Base-by-base conservation (phyloP, 2,797 vertebrate species). In the Melanogrammus aeglefinus region DNA sequence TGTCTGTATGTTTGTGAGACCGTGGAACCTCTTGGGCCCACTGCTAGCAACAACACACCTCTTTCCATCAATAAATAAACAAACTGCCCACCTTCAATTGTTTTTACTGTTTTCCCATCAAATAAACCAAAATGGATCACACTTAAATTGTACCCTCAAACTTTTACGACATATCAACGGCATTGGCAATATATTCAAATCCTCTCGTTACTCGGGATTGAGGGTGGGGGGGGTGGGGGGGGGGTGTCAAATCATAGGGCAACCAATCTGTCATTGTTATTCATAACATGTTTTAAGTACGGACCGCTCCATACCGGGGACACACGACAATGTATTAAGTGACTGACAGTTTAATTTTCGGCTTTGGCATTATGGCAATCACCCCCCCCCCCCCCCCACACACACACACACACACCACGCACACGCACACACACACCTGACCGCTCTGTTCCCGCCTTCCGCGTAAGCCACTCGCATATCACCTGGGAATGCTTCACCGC, bases 261-360 rank as follows among this genome's bases (percentile, higher is more conserved):
- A 73, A 24, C 84, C 82, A 83, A 86, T 88, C 81, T 86, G 77
- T 85, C 84, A 87, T 86, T 86, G 86, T 84, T 91, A 85, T 91
- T 90, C 88, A 85, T 84, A 83, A 89, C 91, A 87, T 86, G 78
- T 82, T 83, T 85, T 27, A 69, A 84, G 80, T 36, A 88, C 79
- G 84, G 84, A 83, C 84, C 44, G 79, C 8, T 29, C 44, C 77
- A 76, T 83, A 82, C 6, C 63, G 3, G 9, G 4, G n/a, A 27
- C 63, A 27, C 63, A 69, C 24, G n/a, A 69, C n/a, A 69, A 24
- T 0, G n/a, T 38, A 10, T 87, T 91, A 91, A 84, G 77, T 92
- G 89, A 92, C 85, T 92, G 92, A 91, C 90, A 90, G 87, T 92
- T 93, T 91, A 86, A 92, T 92, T 92, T 92, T 90, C 84, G 51